phyloP scores from a whole-genome alignment of 2,888 invertebrate genomes.

The Drosophila birchii region DNA sequence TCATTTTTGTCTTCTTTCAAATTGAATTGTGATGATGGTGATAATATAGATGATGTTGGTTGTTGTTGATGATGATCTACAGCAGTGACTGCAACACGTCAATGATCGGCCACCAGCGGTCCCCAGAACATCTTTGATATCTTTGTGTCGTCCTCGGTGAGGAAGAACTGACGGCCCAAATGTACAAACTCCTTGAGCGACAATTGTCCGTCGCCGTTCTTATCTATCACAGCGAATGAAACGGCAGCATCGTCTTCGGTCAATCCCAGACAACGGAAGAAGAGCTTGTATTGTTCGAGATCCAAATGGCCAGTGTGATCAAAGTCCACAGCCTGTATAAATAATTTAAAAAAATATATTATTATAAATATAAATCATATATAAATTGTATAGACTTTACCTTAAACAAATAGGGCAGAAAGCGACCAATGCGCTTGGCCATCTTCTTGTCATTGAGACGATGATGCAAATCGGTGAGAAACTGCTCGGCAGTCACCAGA shows the following conservation, averaged over 20 bases:
- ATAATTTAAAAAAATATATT: not conserved
- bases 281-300: constrained; percentile 92
- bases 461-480: constrained; percentile 92
- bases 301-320: constrained; percentile 92
- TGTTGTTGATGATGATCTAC: constrained; percentile 55
- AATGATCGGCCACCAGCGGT: constrained; percentile 88
- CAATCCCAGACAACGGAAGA: constrained; percentile 92
- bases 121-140: constrained; percentile 95
- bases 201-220: constrained; percentile 91
- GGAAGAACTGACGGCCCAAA: constrained; percentile 92
- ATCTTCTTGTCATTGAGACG: constrained; percentile 91
- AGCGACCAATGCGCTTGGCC: constrained; percentile 90
- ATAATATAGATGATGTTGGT: constrained; percentile 14
- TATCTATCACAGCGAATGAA: constrained; percentile 91
- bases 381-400: constrained; percentile 83
- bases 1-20: constrained; percentile 6
- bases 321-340: constrained; percentile 90
- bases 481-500: constrained; percentile 92
- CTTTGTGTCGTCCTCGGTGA: constrained; percentile 90
- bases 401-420: constrained; percentile 93
- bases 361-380: not conserved
- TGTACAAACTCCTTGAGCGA: constrained; percentile 92
- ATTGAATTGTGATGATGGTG: constrained; percentile 16
- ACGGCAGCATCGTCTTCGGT: constrained; percentile 90
- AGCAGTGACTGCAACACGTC: constrained; percentile 78